phyloP scores from a whole-genome alignment of 92 coral and sea anemone species.

The Pocillopora grandis region DNA sequence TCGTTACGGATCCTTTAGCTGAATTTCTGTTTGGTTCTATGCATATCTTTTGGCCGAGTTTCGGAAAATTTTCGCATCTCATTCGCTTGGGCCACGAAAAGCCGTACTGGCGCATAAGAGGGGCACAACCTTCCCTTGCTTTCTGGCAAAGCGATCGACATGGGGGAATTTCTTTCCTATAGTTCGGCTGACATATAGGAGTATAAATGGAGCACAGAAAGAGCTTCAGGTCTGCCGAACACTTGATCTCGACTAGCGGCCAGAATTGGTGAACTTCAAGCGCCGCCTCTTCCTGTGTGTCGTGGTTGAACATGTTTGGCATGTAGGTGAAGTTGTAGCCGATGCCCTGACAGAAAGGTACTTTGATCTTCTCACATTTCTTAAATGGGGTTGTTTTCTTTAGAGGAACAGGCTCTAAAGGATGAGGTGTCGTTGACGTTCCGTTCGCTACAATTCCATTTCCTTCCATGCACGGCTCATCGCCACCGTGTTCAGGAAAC shows the following conservation, averaged over 20 bases:
- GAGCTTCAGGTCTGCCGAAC: constrained; percentile 77
- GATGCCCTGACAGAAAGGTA: constrained; percentile 86
- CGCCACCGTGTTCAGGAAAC: constrained; percentile 70
- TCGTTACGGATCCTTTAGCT: constrained; percentile 13
- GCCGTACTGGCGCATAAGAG: too few relatives aligned
- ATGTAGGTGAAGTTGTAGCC: constrained; percentile 92
- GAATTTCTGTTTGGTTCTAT: constrained; percentile 64
- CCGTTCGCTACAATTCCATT: constrained; percentile 36
- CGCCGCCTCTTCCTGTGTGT: constrained; percentile 95
- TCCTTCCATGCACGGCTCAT: constrained; percentile 75
- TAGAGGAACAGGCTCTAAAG: background rate
- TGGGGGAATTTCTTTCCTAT: too few relatives aligned
- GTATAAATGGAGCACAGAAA: constrained; percentile 80
- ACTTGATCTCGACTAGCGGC: constrained; percentile 95
- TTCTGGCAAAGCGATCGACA: too few relatives aligned
- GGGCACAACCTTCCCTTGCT: too few relatives aligned
- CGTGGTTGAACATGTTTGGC: constrained; percentile 95
- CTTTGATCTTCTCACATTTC: constrained; percentile 91
- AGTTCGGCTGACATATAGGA: background rate
- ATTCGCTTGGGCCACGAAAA: constrained; percentile 96
- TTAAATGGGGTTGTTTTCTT: constrained; percentile 39
- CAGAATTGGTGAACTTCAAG: constrained; percentile 96
- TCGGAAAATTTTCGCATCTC: constrained; percentile 86
- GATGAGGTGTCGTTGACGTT: constrained; percentile 12
- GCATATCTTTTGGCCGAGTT: constrained; percentile 61